Evolutionary conservation across 2,888 invertebrate species (phyloP).

Genomic region (Stenotaenia linearis): DNA sequence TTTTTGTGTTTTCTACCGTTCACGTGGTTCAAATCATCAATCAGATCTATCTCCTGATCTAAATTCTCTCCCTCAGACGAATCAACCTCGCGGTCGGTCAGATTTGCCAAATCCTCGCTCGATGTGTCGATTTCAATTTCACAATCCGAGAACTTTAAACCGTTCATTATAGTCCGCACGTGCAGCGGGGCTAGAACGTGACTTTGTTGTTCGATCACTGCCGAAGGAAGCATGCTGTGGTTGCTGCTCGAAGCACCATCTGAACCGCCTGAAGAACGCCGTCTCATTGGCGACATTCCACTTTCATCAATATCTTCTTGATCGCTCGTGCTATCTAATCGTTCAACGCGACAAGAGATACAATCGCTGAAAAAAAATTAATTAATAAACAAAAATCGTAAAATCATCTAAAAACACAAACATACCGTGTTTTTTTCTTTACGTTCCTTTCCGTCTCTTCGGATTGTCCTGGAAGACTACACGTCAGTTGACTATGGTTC

Average conservation of each 20-base stretch:
- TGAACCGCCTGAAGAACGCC: background rate
- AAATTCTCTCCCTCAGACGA: background rate
- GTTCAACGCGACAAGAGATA: background rate
- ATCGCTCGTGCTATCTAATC: background rate
- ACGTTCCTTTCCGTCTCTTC: background rate
- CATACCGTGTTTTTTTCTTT: background rate
- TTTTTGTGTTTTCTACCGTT: background rate
- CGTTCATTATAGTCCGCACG: constrained; percentile 17
- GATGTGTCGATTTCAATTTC: constrained; percentile 21
- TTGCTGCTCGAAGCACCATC: background rate
- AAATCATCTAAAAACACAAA: background rate
- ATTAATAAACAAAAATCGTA: too few relatives aligned
- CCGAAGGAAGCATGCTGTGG: background rate
- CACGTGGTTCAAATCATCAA: background rate
- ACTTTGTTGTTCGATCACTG: background rate
- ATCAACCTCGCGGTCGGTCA: constrained; percentile 10
- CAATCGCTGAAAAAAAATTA: too few relatives aligned
- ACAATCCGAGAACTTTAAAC: constrained; percentile 27
- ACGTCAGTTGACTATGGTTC: constrained; percentile 39
- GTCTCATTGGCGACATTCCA: background rate
- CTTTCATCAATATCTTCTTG: constrained; percentile 2
- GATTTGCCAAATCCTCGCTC: background rate
- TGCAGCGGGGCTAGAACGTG: background rate
- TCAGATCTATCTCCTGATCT: background rate
- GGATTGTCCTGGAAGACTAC: constrained; percentile 28